Percentiles rank a stretch among this genome's conserved stretches.
Conservation (phyloP, 2,888 invertebrate genomes). For the Lingula anatina region DNA sequence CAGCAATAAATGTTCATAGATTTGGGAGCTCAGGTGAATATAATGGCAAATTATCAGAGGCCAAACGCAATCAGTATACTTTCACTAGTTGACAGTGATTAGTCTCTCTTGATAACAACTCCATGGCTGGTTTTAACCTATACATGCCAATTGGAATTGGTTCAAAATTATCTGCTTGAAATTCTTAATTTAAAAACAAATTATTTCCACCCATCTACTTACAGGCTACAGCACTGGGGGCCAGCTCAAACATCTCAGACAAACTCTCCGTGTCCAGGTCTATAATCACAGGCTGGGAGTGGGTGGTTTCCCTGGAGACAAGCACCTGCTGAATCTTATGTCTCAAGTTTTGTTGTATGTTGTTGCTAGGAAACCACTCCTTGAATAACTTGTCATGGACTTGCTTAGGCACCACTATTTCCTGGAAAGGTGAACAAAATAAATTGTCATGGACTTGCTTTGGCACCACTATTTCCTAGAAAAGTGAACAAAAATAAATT, state of each 20-base stretch:
- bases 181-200: constrained; percentile 1
- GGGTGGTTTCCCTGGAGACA: constrained; percentile 12
- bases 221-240: constrained; percentile 33
- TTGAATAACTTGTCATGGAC: constrained; percentile 45
- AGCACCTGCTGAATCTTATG: constrained; percentile 32
- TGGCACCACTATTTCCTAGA: constrained; percentile 30
- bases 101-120: not conserved
- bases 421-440: constrained; percentile 15
- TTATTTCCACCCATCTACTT: constrained; percentile 5
- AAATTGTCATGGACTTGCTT: constrained; percentile 42
- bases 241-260: constrained; percentile 38
- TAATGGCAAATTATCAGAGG: too few species aligned
- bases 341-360: constrained; percentile 38
- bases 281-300: constrained; percentile 7
- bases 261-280: constrained; percentile 24
- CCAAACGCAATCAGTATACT: too few species aligned
- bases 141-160: not conserved
- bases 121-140: not conserved
- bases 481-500: constrained; percentile 24
- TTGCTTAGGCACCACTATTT: constrained; percentile 33
- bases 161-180: not conserved
- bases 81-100: not conserved
- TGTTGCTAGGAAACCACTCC: constrained; percentile 49
- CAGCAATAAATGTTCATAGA: too few species aligned
- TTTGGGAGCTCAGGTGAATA: too few species aligned